A percentile compares a stretch with the other conserved stretches of the same genome.
These are phyloP conservation scores for Thamnophis elegans DNA, from an alignment of 2,797 vertebrate species.

Conservation along the genomic window DNA sequence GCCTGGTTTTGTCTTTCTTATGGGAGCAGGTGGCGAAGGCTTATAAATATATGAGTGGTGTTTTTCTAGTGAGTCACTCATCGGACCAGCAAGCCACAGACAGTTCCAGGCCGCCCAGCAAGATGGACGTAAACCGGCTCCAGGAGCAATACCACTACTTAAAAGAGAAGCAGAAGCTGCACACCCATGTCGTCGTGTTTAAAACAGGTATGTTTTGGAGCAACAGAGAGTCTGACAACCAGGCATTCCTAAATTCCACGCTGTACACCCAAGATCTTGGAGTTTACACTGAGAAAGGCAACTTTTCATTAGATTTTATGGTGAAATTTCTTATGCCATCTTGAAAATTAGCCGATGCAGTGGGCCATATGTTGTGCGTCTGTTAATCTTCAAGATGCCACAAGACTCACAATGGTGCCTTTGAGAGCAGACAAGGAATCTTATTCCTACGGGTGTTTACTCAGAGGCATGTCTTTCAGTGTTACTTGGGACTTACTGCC, in stretches of 20 bases:
- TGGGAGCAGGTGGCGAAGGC: slow-evolving; percentile 69
- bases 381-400: neutral
- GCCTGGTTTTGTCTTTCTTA: slow-evolving; percentile 64
- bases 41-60: slow-evolving; percentile 65
- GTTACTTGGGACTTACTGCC: neutral
- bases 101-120: slow-evolving; percentile 46
- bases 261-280: neutral
- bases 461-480: neutral
- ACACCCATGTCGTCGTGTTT: slow-evolving; percentile 72
- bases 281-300: neutral
- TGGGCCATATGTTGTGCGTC: neutral
- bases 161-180: slow-evolving; percentile 72
- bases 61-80: slow-evolving; percentile 67
- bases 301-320: slow-evolving; percentile 8
- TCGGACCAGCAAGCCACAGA: slow-evolving; percentile 62
- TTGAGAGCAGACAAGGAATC: neutral
- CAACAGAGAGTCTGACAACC: neutral
- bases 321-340: neutral
- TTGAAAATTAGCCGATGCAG: neutral
- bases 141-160: slow-evolving; percentile 75
- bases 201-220: slow-evolving; percentile 70
- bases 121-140: slow-evolving; percentile 76
- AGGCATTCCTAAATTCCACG: neutral
- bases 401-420: neutral
- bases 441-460: neutral